Conservation (phyloP, 2,888 invertebrate genomes). For the Cetonia aurata region DNA sequence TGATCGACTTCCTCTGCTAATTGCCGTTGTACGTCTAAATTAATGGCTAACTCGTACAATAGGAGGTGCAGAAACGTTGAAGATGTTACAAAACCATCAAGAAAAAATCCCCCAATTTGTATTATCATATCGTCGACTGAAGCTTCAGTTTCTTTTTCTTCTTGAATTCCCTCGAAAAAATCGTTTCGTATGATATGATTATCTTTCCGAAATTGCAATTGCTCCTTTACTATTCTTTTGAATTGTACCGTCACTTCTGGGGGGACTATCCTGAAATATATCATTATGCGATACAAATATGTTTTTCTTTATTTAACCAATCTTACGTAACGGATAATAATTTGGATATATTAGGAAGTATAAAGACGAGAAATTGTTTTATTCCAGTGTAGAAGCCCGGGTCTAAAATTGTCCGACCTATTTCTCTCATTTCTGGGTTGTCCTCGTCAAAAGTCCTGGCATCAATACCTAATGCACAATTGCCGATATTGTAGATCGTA, state of each 20-base stretch:
- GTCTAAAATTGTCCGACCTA: constrained; percentile 58
- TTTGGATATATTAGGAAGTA: constrained; percentile 16
- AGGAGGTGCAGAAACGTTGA: constrained; percentile 63
- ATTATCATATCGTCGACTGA: constrained; percentile 54
- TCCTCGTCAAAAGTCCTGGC: constrained; percentile 60
- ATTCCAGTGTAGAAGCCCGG: constrained; percentile 51
- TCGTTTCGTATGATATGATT: constrained; percentile 63
- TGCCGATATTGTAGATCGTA: constrained; percentile 63
- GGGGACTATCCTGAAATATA: constrained; percentile 49
- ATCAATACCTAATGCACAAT: constrained; percentile 63
- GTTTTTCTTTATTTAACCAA: not conserved
- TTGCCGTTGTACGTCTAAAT: constrained; percentile 68
- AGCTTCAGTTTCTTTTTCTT: constrained; percentile 55
- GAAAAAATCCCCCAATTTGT: constrained; percentile 64
- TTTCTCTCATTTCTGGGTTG: constrained; percentile 55
- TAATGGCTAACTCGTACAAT: constrained; percentile 63
- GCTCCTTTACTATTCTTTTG: constrained; percentile 56
- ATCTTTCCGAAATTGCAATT: constrained; percentile 61
- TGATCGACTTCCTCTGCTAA: constrained; percentile 69
- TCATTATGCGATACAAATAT: too few species aligned
- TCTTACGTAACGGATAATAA: constrained; percentile 8
- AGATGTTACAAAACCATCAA: constrained; percentile 68
- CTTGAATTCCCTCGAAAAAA: constrained; percentile 63
- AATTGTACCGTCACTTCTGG: constrained; percentile 58
- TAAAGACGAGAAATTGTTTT: constrained; percentile 36